Percentiles rank a stretch among this genome's conserved stretches.
These are phyloP conservation scores for Mobula birostris DNA, from an alignment of 2,113 vertebrate species.

Conservation along the genomic window DNA sequence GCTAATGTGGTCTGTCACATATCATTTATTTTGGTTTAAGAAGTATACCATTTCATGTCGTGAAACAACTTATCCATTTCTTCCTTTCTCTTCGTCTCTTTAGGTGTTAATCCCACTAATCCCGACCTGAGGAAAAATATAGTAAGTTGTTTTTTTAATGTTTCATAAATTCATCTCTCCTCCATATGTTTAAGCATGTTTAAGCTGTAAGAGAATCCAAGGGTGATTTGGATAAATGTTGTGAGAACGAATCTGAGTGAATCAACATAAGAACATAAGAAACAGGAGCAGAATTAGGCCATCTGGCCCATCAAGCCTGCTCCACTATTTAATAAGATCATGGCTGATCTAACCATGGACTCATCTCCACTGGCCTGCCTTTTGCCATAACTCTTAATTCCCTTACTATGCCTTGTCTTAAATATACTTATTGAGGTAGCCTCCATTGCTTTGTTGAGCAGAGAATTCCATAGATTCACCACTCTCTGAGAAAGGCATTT, in stretches of 20 bases:
- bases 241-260: neutral
- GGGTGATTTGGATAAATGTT: neutral
- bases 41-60: neutral
- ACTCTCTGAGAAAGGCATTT: too few species aligned
- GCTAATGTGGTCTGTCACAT: neutral
- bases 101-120: constrained; percentile 42
- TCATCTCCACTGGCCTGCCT: too few species aligned
- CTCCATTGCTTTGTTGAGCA: too few species aligned
- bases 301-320: too few species aligned
- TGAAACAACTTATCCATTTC: neutral
- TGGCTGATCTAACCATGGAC: too few species aligned
- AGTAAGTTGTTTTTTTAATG: constrained; percentile 39
- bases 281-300: too few species aligned
- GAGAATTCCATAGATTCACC: too few species aligned
- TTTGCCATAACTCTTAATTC: too few species aligned
- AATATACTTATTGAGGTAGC: too few species aligned
- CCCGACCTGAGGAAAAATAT: constrained; percentile 40
- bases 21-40: neutral
- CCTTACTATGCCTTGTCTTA: too few species aligned
- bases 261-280: too few species aligned
- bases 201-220: neutral
- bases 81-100: neutral
- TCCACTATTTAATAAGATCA: too few species aligned
- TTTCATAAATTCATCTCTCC: neutral
- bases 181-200: neutral